Evolutionary conservation across 2,888 invertebrate species (phyloP), one percentile per base, ranked within the genome.

Genomic region (Fabriciana adippe): DNA sequence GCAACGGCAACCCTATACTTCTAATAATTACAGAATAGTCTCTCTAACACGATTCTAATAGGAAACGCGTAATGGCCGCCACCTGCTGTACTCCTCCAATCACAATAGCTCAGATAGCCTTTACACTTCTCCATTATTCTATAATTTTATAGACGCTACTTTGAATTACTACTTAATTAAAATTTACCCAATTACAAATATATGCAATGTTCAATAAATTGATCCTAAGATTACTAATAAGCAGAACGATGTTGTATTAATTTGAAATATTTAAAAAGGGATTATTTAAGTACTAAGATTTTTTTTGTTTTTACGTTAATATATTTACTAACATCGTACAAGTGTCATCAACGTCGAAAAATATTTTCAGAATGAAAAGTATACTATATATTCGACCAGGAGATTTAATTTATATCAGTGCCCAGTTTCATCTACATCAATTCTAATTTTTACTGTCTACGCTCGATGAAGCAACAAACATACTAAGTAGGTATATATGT

Each of bases 1-100:
- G 1, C 6, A 48, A 48, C 11, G 66, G 26, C 76, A 78, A 68
- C 76, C 72, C 75, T 75, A 68, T 31, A 53, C 56, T 73, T 81
- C 80, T 79, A 82, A 85, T 89, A 89, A 88, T 87, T 85, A 88
- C 84, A 81, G 88, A 84, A 87, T 86, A 83, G 84, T 72, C 77
- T 76, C 77, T 82, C 82, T 83, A 83, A 83, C 83, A 81, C 81
- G 88, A 86, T 87, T 89, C 90, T 90, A 92, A 92, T 90, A 89
- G 89, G 91, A 90, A 88, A 89, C 83, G 76, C 79, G 79, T 78
- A 77, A 78, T 76, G 79, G 77, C 77, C 78, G 73, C 84, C 89
- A 89, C 86, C 89, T 89, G 88, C 87, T 76, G 75, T 69, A 70
- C 64, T 69, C 73, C 79, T 79, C 83, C 84, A 84, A 83, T 83